Evolutionary conservation across 2,113 vertebrate species (phyloP).

Genomic region (Leucoraja erinaceus): DNA sequence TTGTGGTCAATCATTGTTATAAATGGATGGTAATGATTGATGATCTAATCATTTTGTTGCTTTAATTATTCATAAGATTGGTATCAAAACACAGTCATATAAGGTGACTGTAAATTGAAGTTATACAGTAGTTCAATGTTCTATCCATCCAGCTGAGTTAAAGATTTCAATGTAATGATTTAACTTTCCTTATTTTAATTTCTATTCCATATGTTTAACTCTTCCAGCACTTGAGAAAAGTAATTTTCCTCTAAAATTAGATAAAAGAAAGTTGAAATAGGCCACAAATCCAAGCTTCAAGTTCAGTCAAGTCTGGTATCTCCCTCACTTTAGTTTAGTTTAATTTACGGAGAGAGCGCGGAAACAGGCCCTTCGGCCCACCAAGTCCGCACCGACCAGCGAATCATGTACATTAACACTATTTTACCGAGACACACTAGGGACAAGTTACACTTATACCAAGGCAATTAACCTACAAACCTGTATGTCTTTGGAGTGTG

Average conservation of each 20-base stretch:
- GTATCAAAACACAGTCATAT: constrained; percentile 27
- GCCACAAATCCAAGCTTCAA: neutral
- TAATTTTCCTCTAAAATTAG: neutral
- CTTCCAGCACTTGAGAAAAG: neutral
- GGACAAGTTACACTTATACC: no score
- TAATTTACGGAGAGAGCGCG: no score
- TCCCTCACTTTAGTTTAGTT: neutral
- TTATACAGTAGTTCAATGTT: neutral
- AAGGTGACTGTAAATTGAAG: neutral
- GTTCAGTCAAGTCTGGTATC: no score
- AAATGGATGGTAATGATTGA: constrained; percentile 13
- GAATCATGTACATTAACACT: no score
- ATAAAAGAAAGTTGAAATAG: neutral
- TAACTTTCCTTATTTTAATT: neutral
- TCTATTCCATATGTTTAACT: constrained; percentile 11
- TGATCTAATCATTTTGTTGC: neutral
- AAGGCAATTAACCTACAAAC: no score
- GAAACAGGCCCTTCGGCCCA: no score
- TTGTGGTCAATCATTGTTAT: neutral
- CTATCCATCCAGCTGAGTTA: neutral
- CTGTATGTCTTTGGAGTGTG: no score
- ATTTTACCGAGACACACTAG: no score
- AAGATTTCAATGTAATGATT: constrained; percentile 19
- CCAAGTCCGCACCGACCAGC: no score
- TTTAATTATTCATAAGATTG: constrained; percentile 27